These are phyloP conservation scores for Diplogasteroides magnus DNA, from an alignment of 1,140 invertebrate species.

Conservation along the genomic window DNA sequence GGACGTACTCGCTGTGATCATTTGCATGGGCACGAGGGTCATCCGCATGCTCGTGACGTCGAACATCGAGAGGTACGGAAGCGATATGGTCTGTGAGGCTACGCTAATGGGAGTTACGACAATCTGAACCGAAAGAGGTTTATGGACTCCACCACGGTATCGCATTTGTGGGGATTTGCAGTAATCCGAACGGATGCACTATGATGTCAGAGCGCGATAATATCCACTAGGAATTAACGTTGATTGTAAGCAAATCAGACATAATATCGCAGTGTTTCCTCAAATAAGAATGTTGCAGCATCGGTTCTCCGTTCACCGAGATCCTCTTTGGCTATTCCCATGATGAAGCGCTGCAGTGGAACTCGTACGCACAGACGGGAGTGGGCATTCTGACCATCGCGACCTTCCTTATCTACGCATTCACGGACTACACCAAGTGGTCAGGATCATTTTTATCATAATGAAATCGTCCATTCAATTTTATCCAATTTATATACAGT, in stretches of 20 bases:
- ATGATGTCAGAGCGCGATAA: too few relatives aligned
- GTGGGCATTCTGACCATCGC: slow-evolving; percentile 32
- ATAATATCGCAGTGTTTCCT: too few relatives aligned
- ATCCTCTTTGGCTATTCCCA: slow-evolving; percentile 42
- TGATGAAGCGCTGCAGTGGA: slow-evolving; percentile 35
- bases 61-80: slow-evolving; percentile 35
- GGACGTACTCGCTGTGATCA: slow-evolving; percentile 32
- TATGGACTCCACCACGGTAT: too few relatives aligned
- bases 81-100: too few relatives aligned
- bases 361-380: slow-evolving; percentile 35
- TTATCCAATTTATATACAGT: slow-evolving; percentile 1
- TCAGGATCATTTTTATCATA: too few relatives aligned
- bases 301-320: slow-evolving; percentile 40
- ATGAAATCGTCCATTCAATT: too few relatives aligned
- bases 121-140: too few relatives aligned
- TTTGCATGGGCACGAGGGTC: slow-evolving; percentile 37
- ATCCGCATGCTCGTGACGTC: slow-evolving; percentile 36
- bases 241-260: too few relatives aligned
- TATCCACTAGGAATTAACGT: too few relatives aligned
- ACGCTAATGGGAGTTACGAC: too few relatives aligned
- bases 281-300: slow-evolving; percentile 14
- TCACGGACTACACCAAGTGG: slow-evolving; percentile 40
- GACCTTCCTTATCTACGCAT: slow-evolving; percentile 41
- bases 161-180: too few relatives aligned
- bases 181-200: too few relatives aligned